Conservation (phyloP, 2,888 invertebrate genomes). For the Lordiphosa fenestrarum region DNA sequence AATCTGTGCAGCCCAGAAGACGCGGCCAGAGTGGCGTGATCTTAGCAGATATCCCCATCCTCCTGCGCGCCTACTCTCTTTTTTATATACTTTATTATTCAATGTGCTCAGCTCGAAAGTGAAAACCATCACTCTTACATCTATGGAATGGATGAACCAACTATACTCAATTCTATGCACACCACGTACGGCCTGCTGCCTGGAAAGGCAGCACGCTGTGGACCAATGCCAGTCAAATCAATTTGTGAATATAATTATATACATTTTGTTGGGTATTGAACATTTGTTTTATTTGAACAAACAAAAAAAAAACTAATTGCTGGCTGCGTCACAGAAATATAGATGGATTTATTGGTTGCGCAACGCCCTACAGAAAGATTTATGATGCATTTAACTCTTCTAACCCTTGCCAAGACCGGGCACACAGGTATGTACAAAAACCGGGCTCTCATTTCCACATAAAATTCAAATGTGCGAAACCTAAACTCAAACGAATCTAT, state of each 20-base stretch:
- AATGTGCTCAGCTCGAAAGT: slow-evolving; percentile 24
- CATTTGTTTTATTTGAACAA: slow-evolving; percentile 4
- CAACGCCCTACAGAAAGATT: background rate
- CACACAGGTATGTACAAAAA: too few relatives aligned
- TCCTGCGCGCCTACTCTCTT: background rate
- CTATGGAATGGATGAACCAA: slow-evolving; percentile 69
- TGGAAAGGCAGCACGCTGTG: slow-evolving; percentile 8
- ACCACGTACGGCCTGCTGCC: slow-evolving; percentile 6
- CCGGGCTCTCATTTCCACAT: slow-evolving; percentile 4
- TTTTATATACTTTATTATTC: slow-evolving; percentile 22
- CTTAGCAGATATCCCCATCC: slow-evolving; percentile 1
- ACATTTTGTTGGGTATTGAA: slow-evolving; percentile 7
- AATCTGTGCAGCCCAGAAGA: background rate
- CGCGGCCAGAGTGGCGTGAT: too few relatives aligned
- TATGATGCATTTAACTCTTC: too few relatives aligned
- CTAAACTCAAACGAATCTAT: slow-evolving; percentile 34
- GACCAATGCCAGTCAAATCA: slow-evolving; percentile 6
- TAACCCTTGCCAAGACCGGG: too few relatives aligned
- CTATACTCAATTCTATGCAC: slow-evolving; percentile 11
- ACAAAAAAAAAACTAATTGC: slow-evolving; percentile 5
- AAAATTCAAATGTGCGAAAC: slow-evolving; percentile 10
- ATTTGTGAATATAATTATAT: slow-evolving; percentile 10
- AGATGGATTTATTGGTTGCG: background rate
- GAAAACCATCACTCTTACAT: slow-evolving; percentile 26
- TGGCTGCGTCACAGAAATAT: slow-evolving; percentile 2